Conservation (phyloP, 2,113 vertebrate genomes). For the Bungarus multicinctus region DNA sequence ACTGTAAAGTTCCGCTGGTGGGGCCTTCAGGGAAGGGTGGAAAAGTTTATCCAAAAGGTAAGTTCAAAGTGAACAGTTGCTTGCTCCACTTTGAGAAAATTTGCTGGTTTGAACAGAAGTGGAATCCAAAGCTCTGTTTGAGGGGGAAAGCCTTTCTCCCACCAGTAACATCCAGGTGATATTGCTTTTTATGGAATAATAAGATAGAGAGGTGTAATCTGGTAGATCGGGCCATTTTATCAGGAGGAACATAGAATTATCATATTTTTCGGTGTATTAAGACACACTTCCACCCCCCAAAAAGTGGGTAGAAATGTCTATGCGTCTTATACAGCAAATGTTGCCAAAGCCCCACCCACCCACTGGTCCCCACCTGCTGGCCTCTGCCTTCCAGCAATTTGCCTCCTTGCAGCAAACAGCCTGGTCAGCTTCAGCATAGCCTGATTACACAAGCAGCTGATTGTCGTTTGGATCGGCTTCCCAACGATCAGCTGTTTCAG, state of each 20-base stretch:
- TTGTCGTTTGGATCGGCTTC: too few relatives aligned
- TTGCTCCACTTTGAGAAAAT: background rate
- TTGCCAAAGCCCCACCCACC: too few relatives aligned
- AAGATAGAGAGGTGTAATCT: background rate
- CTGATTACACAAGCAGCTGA: too few relatives aligned
- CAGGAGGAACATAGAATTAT: background rate
- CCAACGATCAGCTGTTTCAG: too few relatives aligned
- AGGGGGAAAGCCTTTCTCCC: background rate
- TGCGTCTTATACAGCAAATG: too few relatives aligned
- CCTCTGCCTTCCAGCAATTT: too few relatives aligned
- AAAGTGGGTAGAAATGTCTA: too few relatives aligned
- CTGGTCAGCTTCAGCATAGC: too few relatives aligned
- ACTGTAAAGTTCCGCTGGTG: slow-evolving; percentile 72
- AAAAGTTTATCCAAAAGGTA: slow-evolving; percentile 72
- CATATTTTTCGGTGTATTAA: too few relatives aligned
- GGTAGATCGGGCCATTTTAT: background rate
- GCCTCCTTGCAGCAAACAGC: too few relatives aligned
- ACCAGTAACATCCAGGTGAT: background rate
- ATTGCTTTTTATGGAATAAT: background rate
- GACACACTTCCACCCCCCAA: too few relatives aligned
- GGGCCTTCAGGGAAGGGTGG: slow-evolving; percentile 68
- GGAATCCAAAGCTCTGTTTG: background rate
- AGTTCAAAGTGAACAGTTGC: background rate
- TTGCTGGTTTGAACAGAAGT: background rate
- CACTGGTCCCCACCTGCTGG: too few relatives aligned